Evolutionary conservation across 2,797 vertebrate genomes (phyloP), one percentile per base, ranked within the genome.

Genomic region (Ibycter americanus): DNA sequence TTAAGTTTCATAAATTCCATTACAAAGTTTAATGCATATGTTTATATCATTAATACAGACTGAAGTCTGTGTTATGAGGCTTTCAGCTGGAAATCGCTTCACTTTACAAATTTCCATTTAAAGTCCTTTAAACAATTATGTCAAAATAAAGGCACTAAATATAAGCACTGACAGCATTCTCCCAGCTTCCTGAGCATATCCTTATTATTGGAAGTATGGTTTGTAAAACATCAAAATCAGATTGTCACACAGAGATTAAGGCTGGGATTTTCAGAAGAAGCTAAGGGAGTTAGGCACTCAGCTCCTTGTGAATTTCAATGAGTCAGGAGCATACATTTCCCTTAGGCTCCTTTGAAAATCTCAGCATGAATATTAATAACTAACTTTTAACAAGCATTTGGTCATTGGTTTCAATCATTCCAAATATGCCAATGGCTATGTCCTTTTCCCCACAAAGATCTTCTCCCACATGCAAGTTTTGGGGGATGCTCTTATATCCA

Each of bases 191-290:
- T 58, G 13, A 83, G 55, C 31, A 42, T 61, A 63, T 46, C 95
- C 92, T 93, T 94, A 81, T 96, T 93, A 92, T 65, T 72, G 76
- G 61, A 56, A 87, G 40, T 81, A 15, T 5, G 47, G 72, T 91
- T 96, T 95, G 91, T 93, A 96, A 96, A 97, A 92, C 93, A 97
- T 92, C 76, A 94, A 73, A 94, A 96, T 91, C 88, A 93, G 88
- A 83, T 95, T 95, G 88, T 97, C 89, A 95, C 44, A 89, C 65
- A 86, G 80, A 96, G 90, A 96, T 96, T 83, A 94, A 86, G 87
- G 89, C 92, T 89, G 92, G 78, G 96, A 93, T 92, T 96, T 96
- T 36, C 72, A 83, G 66, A 76, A 76, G 87, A 83, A 93, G 89
- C 93, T 91, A 89, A 87, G 95, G 97, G 96, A 97, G 82, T 91